Percentiles rank a stretch among this genome's conserved stretches.
Conservation (phyloP, 2,113 vertebrate genomes). For the Collichthys lucidus region DNA sequence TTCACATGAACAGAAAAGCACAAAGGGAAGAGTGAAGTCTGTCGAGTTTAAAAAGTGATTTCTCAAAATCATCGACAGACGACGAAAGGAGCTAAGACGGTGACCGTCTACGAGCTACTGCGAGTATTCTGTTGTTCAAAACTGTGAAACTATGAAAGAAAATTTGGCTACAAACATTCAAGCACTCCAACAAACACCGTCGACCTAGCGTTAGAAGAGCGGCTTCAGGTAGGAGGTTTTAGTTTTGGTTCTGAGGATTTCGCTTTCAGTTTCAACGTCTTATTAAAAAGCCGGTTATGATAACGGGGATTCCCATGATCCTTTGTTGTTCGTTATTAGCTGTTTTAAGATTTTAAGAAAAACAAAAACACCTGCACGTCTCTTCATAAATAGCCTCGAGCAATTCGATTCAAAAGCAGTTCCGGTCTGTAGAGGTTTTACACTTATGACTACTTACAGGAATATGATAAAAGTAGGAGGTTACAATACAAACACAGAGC, state of each 20-base stretch:
- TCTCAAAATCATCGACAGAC: slow-evolving; percentile 1
- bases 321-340: not conserved
- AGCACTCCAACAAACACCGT: slow-evolving; percentile 2
- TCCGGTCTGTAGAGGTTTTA: slow-evolving; percentile 32
- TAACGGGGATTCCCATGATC: slow-evolving; percentile 10
- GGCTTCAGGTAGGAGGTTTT: slow-evolving; percentile 29
- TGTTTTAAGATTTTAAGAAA: slow-evolving; percentile 4
- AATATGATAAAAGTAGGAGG: slow-evolving; percentile 45
- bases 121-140: not conserved
- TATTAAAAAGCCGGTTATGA: slow-evolving; percentile 9
- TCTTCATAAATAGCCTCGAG: slow-evolving; percentile 23
- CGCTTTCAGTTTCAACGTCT: slow-evolving; percentile 30
- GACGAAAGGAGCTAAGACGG: not conserved
- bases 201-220: not conserved
- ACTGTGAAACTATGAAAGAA: not conserved
- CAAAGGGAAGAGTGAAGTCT: not conserved
- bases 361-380: not conserved
- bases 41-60: not conserved
- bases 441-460: slow-evolving; percentile 23
- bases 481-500: slow-evolving; percentile 58
- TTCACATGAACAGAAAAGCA: not conserved
- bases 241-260: slow-evolving; percentile 51
- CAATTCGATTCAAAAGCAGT: slow-evolving; percentile 30
- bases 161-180: slow-evolving; percentile 45
- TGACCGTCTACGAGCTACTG: not conserved